Evolutionary conservation across 1,140 invertebrate species (phyloP), one percentile per base, ranked within the genome.

Genomic region (Chymomyza costata): DNA sequence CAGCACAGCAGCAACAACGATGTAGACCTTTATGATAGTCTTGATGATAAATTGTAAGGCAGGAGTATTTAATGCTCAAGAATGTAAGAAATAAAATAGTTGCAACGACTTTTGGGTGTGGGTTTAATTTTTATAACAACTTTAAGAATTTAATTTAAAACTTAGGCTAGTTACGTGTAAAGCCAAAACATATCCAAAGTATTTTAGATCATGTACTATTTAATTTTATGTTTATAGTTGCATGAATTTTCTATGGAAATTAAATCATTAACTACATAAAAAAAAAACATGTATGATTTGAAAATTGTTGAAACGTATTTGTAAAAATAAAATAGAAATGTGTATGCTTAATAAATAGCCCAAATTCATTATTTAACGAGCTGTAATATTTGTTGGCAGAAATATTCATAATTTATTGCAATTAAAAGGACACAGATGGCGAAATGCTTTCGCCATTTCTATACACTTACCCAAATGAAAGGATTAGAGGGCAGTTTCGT

Each of bases 141-240:
- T 21, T n/a, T n/a, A n/a, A n/a, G n/a, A n/a, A 55, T 8, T 25
- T 48, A 41, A 17, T 25, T 14, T 28, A 52, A 64, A 66, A 45
- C 52, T 18, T 56, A 49, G 31, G 38, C 40, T 67, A 73, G 57
- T 78, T 63, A 78, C 44, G 46, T 61, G 56, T 76, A 58, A 76
- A 76, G 71, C 70, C 71, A 70, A 73, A 74, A 52, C 21, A 60
- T 60, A 78, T 71, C 71, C 71, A 76, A 76, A 78, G 54, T 69
- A 61, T 52, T n/a, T n/a, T n/a, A n/a, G 30, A 53, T 37, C 21
- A 53, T 28, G 44, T 14, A 50, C 11, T 41, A 46, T 44, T 43
- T 54, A 60, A 55, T 32, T 19, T 28, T 54, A 54, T 21, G 19
- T 47, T 43, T 39, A 58, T 25, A 3, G 21, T 8, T 25, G 8